A percentile compares a stretch with the other conserved stretches of the same genome.
Conservation (phyloP, 2,797 vertebrate species). For the Selene dorsalis region DNA sequence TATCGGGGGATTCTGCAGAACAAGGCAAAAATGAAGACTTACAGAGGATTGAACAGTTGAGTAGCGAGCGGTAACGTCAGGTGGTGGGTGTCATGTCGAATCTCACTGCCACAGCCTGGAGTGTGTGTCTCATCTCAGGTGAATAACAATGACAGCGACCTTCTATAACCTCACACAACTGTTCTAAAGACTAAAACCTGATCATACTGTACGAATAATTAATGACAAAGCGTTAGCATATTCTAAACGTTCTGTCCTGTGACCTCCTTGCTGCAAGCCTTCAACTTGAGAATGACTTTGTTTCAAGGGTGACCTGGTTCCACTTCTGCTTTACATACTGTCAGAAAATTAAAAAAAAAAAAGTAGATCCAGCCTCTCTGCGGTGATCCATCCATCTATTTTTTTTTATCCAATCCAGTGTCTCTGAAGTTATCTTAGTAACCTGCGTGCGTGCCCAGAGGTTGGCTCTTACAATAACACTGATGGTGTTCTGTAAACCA, state of each 20-base stretch:
- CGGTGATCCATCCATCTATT: constrained; percentile 4
- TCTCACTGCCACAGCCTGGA: neutral
- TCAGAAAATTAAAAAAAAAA: neutral
- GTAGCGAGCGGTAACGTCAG: neutral
- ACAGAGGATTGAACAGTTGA: too few relatives aligned
- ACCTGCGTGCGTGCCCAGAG: neutral
- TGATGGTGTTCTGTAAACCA: constrained; percentile 40
- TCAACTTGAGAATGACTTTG: constrained; percentile 37
- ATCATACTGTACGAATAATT: neutral
- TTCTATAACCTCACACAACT: neutral
- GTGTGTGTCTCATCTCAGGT: neutral
- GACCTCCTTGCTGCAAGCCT: constrained; percentile 1
- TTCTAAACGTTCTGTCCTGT: neutral
- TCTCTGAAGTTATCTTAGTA: neutral
- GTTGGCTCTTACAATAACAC: constrained; percentile 10
- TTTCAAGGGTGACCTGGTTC: constrained; percentile 54
- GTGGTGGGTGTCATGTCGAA: neutral
- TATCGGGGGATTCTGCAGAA: neutral
- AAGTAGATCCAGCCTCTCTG: constrained; percentile 24
- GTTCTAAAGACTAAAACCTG: neutral
- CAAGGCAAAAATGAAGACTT: too few relatives aligned
- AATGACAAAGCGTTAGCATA: neutral
- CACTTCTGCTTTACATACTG: constrained; percentile 22
- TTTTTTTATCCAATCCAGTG: neutral
- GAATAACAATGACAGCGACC: neutral